These are phyloP conservation scores for Spea hammondii DNA, from an alignment of 2,797 vertebrate genomes.

Conservation along the genomic window DNA sequence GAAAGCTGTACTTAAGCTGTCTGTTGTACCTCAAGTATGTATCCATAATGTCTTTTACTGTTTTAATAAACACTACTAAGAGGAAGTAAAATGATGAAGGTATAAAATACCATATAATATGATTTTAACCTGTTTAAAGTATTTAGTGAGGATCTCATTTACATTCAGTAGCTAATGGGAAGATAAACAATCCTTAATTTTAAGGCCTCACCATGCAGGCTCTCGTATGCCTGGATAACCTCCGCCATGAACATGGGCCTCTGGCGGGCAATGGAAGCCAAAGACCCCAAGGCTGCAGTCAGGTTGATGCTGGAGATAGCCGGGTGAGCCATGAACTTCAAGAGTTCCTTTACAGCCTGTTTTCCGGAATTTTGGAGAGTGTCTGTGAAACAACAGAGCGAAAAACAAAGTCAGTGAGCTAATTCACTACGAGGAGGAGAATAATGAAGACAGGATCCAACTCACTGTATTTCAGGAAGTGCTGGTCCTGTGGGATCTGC, in stretches of 20 bases:
- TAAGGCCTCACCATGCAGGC: constrained; percentile 80
- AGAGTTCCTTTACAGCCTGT: constrained; percentile 82
- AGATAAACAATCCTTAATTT: not conserved
- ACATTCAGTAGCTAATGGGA: not conserved
- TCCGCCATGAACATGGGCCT: constrained; percentile 96
- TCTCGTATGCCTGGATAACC: constrained; percentile 93
- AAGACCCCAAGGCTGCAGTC: constrained; percentile 85
- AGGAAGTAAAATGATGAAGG: not conserved
- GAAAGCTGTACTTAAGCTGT: too few relatives aligned
- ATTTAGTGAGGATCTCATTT: too few relatives aligned
- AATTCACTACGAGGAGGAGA: not conserved
- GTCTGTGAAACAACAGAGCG: constrained; percentile 59
- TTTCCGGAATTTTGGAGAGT: constrained; percentile 84
- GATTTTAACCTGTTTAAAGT: too few relatives aligned
- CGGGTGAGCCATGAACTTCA: constrained; percentile 95
- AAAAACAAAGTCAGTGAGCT: not conserved
- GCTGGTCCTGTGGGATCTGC: constrained; percentile 84
- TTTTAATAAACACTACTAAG: not conserved
- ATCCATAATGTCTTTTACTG: too few relatives aligned
- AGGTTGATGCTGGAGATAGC: constrained; percentile 96
- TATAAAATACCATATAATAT: not conserved
- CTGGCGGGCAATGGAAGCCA: constrained; percentile 88
- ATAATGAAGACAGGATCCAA: not conserved
- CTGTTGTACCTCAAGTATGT: too few relatives aligned
- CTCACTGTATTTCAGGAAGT: constrained; percentile 84